These are phyloP conservation scores for Notamacropus eugenii DNA, from an alignment of 2,797 vertebrate species.

Conservation along the genomic window DNA sequence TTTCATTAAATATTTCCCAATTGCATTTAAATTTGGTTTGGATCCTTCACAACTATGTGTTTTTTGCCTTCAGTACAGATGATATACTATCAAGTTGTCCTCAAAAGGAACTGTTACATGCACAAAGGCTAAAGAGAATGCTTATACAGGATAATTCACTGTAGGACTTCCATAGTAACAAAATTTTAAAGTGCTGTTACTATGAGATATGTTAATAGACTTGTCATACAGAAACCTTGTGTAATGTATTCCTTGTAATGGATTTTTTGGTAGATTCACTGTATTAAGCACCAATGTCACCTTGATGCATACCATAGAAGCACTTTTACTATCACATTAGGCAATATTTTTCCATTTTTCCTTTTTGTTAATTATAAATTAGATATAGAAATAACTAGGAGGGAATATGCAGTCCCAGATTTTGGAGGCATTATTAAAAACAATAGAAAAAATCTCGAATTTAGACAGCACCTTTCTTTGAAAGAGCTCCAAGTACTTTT, in stretches of 20 bases:
- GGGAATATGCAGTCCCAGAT: constrained; percentile 8
- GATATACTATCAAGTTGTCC: neutral
- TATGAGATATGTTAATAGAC: neutral
- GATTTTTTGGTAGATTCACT: neutral
- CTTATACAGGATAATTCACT: constrained; percentile 14
- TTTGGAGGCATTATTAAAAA: constrained; percentile 29
- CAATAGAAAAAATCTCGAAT: constrained; percentile 23
- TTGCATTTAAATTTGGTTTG: neutral
- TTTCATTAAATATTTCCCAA: neutral
- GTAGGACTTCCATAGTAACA: constrained; percentile 41
- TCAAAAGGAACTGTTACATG: neutral
- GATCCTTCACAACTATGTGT: neutral
- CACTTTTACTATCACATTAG: neutral
- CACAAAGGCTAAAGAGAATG: constrained; percentile 1
- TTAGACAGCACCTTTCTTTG: neutral
- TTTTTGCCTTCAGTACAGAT: neutral
- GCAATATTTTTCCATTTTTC: neutral
- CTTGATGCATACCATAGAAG: neutral
- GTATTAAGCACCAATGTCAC: neutral
- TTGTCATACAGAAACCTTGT: constrained; percentile 35
- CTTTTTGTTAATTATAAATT: constrained; percentile 1
- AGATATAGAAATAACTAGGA: neutral
- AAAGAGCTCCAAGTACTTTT: constrained; percentile 27
- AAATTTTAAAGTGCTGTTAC: constrained; percentile 20
- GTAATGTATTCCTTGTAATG: neutral